Conservation (phyloP, 2,797 vertebrate genomes). For the Paratrypauchen microcephalus region DNA sequence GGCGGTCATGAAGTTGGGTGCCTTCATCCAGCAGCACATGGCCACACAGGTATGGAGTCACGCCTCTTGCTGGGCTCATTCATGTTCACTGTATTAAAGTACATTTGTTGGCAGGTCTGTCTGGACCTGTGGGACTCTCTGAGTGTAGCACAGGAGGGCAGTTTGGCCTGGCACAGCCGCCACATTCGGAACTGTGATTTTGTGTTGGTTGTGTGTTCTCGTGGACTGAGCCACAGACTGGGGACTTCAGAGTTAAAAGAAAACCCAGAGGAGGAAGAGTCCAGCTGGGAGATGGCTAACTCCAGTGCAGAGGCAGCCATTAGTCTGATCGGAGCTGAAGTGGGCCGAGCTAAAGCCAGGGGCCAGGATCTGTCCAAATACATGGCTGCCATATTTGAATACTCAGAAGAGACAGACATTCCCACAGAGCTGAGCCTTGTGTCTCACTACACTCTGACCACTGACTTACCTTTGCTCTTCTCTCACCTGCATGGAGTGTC, state of each 20-base stretch:
- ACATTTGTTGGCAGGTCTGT: slow-evolving; percentile 64
- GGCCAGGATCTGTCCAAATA: slow-evolving; percentile 77
- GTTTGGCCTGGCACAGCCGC: slow-evolving; percentile 72
- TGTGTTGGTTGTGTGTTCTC: slow-evolving; percentile 78
- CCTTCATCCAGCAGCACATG: slow-evolving; percentile 81
- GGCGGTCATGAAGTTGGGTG: slow-evolving; percentile 73
- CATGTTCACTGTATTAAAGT: not conserved
- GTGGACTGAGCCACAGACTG: slow-evolving; percentile 52
- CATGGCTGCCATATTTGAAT: slow-evolving; percentile 76
- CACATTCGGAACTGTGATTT: slow-evolving; percentile 75
- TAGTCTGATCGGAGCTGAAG: slow-evolving; percentile 70
- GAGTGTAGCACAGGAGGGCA: slow-evolving; percentile 69
- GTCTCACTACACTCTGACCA: slow-evolving; percentile 68
- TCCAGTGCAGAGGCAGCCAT: slow-evolving; percentile 47
- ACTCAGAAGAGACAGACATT: slow-evolving; percentile 71
- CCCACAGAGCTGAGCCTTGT: slow-evolving; percentile 72
- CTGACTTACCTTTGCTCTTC: slow-evolving; percentile 75
- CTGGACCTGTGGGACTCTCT: slow-evolving; percentile 81
- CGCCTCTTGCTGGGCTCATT: not conserved
- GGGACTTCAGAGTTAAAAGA: slow-evolving; percentile 8
- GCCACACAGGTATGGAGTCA: slow-evolving; percentile 69
- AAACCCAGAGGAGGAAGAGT: slow-evolving; percentile 20
- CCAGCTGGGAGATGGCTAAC: not conserved
- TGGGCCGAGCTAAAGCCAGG: slow-evolving; percentile 65
- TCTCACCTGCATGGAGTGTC: slow-evolving; percentile 76